Base-by-base conservation (phyloP, 2,888 invertebrate genomes). In the Nasonia oneida region DNA sequence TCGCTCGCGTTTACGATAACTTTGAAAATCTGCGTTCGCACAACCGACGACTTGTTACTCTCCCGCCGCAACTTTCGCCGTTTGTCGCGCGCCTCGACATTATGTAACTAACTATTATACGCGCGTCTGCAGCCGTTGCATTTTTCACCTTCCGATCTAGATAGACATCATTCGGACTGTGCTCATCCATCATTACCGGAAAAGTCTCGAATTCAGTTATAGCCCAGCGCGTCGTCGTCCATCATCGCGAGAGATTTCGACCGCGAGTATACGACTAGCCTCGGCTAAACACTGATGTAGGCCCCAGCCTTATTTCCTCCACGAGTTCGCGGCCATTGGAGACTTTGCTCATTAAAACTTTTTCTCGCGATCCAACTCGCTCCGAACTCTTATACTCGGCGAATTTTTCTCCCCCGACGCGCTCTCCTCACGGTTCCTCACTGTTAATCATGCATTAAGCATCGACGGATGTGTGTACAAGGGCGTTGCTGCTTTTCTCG, bases 321-420 rank as follows among this genome's bases (percentile, higher is more conserved):
- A 18, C 18, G 18, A 53, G 4, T 18, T 18, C 10, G 1, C 8
- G 53, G 67, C 4, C 10, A 33, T 67, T 67, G 67, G 67, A 33
- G 33, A 67, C 33, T 67, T 33, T 67, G 67, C 67, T 67, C 67
- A 33, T 67, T 67, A 67, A 67, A 67, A 67, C 57, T 67, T 67
- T 33, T 67, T 67, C 67, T 29, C 12, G 67, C 23, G 23, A 47
- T 50, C 42, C 5, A 74, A 74, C 47, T 42, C 47, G n/a, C 42
- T 73, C 23, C 37, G 2, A 6, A 14, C 8, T n/a, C 42, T 29
- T 29, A 29, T 29, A 29, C 29, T 8, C 5, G n/a, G 42, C 42
- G 8, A 73, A 73, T 42, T 37, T 42, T 42, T 71, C 12, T 42
- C 29, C 2, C 1, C 3, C 64, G 4, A 4, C 4, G 14, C 50